Percentiles rank a stretch among this genome's conserved stretches.
Conservation (phyloP, 1,140 invertebrate genomes). For the Drosophila fuyamai region DNA sequence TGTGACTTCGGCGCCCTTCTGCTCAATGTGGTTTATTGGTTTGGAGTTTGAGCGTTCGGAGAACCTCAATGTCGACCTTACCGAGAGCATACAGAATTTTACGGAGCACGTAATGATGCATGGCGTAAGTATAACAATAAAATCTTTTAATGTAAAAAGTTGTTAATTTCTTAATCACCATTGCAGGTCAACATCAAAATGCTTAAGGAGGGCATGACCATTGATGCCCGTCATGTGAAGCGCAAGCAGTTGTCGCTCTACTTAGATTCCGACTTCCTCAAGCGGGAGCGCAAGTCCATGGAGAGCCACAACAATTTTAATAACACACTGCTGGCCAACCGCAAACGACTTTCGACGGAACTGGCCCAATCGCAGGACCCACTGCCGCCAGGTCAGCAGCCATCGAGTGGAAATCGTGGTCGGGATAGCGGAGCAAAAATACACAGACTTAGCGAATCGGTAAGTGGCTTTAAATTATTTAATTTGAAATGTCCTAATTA, state of each 20-base stretch:
- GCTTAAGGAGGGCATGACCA: constrained; percentile 95
- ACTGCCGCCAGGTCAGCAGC: constrained; percentile 23
- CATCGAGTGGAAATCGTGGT: constrained; percentile 40
- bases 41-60: constrained; percentile 94
- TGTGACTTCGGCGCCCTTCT: constrained; percentile 81
- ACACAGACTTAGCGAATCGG: constrained; percentile 79
- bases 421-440: constrained; percentile 60
- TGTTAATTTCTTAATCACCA: constrained; percentile 40
- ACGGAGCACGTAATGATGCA: constrained; percentile 90
- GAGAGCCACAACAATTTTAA: constrained; percentile 79
- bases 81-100: constrained; percentile 95
- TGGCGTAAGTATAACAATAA: constrained; percentile 78
- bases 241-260: constrained; percentile 91
- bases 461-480: constrained; percentile 21
- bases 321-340: constrained; percentile 72
- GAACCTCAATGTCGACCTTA: constrained; percentile 96
- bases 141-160: not conserved
- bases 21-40: constrained; percentile 99
- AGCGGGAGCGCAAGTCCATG: constrained; percentile 88
- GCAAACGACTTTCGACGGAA: constrained; percentile 79
- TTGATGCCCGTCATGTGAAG: constrained; percentile 92
- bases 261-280: constrained; percentile 89
- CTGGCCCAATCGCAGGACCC: constrained; percentile 68
- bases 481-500: not conserved
- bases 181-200: constrained; percentile 91